These are phyloP conservation scores for Vanacampus margaritifer DNA, from an alignment of 2,113 vertebrate species.

Conservation along the genomic window DNA sequence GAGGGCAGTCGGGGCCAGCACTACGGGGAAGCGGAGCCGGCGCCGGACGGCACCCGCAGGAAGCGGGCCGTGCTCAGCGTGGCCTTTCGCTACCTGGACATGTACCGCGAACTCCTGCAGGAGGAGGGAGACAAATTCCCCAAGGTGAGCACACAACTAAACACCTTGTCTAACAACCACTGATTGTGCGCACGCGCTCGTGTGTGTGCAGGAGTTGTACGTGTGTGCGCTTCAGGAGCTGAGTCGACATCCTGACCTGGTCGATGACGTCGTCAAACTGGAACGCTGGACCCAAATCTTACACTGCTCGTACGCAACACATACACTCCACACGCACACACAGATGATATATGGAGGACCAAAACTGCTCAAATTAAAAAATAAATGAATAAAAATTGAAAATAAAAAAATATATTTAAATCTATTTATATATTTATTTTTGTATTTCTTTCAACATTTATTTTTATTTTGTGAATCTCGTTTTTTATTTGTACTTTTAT, in stretches of 20 bases:
- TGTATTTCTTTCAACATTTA: no score
- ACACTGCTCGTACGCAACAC: conserved; percentile 61
- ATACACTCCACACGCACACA: conserved; percentile 1
- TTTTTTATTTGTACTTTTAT: no score
- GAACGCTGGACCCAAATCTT: conserved; percentile 80
- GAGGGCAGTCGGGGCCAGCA: conserved; percentile 20
- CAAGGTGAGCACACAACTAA: conserved; percentile 72
- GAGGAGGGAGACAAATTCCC: conserved; percentile 87
- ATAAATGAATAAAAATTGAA: no score
- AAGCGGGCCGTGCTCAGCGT: conserved; percentile 87
- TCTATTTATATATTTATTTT: no score
- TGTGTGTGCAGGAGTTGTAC: conserved; percentile 79
- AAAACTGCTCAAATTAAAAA: no score
- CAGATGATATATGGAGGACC: no score
- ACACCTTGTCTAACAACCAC: background rate
- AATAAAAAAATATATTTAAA: no score
- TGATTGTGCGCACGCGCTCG: conserved; percentile 9
- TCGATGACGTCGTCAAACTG: conserved; percentile 86
- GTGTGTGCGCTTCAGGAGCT: conserved; percentile 86
- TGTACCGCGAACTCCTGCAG: conserved; percentile 89
- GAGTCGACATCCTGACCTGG: conserved; percentile 82
- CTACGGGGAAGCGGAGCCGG: conserved; percentile 26
- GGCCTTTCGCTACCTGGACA: conserved; percentile 89
- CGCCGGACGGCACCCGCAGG: conserved; percentile 66
- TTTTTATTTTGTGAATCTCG: no score